A percentile compares a stretch with the other conserved stretches of the same genome.
phyloP scores from a whole-genome alignment of 2,797 vertebrate genomes.

The Menidia menidia region DNA sequence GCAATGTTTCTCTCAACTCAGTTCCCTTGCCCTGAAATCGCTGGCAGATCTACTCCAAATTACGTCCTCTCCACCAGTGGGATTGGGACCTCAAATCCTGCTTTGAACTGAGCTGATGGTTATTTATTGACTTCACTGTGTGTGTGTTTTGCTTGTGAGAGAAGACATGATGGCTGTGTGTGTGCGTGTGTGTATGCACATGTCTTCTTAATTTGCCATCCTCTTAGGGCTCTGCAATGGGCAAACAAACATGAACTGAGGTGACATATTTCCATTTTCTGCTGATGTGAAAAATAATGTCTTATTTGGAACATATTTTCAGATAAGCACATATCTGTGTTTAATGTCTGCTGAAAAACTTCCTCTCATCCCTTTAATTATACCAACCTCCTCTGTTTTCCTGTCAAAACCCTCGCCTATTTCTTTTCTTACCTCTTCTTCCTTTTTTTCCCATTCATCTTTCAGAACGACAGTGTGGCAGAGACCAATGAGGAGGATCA shows the following conservation, averaged over 20 bases:
- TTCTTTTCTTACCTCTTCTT: conserved; percentile 9
- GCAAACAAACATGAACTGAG: conserved; percentile 21
- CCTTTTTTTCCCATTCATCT: conserved; percentile 30
- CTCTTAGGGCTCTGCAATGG: conserved; percentile 15
- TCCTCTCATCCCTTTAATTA: conserved; percentile 21
- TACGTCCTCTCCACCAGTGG: conserved; percentile 30
- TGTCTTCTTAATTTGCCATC: conserved; percentile 21
- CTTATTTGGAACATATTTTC: conserved; percentile 56
- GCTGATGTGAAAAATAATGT: conserved; percentile 41
- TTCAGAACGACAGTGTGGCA: conserved; percentile 88
- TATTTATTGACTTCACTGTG: conserved; percentile 51
- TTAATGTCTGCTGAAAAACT: conserved; percentile 50
- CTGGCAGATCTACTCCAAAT: conserved; percentile 48
- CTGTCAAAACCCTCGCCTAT: conserved; percentile 1
- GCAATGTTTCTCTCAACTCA: conserved; percentile 51
- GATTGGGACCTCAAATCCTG: conserved; percentile 46
- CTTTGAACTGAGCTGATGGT: conserved; percentile 48
- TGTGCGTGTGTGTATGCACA: conserved; percentile 6
- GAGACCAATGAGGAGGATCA: conserved; percentile 83
- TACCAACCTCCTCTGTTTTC: conserved; percentile 4
- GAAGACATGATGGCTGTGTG: conserved; percentile 22
- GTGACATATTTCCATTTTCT: conserved; percentile 30
- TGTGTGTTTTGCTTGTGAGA: conserved; percentile 42
- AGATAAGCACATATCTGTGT: conserved; percentile 53
- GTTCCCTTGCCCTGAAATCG: conserved; percentile 37